Evolutionary conservation across 2,888 invertebrate species (phyloP).

Genomic region (Himalopsyche japonica): DNA sequence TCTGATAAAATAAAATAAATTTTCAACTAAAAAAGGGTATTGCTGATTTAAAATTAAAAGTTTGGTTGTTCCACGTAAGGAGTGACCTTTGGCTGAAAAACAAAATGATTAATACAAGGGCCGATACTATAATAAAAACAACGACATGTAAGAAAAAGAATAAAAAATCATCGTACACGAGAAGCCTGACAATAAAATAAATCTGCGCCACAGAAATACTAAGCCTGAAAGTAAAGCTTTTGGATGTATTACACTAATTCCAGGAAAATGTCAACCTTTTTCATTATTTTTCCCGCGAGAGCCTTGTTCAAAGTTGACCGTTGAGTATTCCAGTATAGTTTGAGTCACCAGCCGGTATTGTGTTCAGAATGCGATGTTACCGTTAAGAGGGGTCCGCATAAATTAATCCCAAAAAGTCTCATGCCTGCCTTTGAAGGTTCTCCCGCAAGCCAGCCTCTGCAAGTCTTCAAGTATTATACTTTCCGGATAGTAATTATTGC

Average conservation of each 20-base stretch:
- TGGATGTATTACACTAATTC: neutral
- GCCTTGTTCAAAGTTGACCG: neutral
- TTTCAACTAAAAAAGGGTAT: too few relatives aligned
- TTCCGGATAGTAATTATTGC: neutral
- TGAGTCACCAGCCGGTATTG: neutral
- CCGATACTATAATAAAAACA: too few relatives aligned
- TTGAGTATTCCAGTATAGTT: neutral
- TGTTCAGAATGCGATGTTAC: neutral
- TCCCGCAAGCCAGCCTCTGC: neutral
- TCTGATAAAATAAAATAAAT: too few relatives aligned
- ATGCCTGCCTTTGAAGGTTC: neutral
- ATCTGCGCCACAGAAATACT: neutral
- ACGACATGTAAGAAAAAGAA: too few relatives aligned
- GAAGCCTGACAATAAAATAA: neutral
- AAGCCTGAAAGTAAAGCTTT: neutral
- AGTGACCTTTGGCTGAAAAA: too few relatives aligned
- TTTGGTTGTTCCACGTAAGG: too few relatives aligned
- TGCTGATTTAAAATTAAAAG: too few relatives aligned
- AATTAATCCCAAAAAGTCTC: neutral
- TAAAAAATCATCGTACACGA: too few relatives aligned
- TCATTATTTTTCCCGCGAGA: neutral
- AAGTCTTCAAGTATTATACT: neutral
- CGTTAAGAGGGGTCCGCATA: neutral
- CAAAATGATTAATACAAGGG: too few relatives aligned
- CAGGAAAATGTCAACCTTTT: neutral